phyloP scores from a whole-genome alignment of 2,113 vertebrate genomes.

The Rostratula benghalensis region DNA sequence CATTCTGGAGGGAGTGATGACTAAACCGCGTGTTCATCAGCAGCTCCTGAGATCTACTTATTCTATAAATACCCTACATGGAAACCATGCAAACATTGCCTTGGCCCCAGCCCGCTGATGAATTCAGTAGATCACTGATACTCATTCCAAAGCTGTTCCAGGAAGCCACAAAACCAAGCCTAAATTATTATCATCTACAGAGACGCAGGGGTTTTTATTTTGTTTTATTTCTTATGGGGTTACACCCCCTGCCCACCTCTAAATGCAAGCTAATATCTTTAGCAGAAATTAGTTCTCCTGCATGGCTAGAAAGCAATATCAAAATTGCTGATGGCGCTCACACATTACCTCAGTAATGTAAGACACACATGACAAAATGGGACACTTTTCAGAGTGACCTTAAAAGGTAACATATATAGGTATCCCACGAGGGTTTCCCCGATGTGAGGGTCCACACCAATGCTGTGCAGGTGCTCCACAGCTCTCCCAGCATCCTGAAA shows the following conservation, averaged over 20 bases:
- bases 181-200: background rate
- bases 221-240: background rate
- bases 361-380: background rate
- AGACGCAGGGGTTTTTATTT: background rate
- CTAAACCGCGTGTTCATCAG: constrained; percentile 40
- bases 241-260: background rate
- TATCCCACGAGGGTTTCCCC: background rate
- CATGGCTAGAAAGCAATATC: background rate
- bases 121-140: constrained; percentile 5
- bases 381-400: background rate
- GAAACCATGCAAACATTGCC: constrained; percentile 27
- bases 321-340: background rate
- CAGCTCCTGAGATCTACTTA: constrained; percentile 30
- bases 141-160: constrained; percentile 6
- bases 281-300: background rate
- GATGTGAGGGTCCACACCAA: fast-evolving
- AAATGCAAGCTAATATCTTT: background rate
- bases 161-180: background rate
- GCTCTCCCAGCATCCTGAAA: background rate
- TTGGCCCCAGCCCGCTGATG: background rate
- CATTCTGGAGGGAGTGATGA: constrained; percentile 30
- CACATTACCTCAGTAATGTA: background rate
- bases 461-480: background rate
- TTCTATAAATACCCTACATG: constrained; percentile 53
- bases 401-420: background rate